Conservation (phyloP, 2,888 invertebrate species). For the Cheiracanthium punctorium region DNA sequence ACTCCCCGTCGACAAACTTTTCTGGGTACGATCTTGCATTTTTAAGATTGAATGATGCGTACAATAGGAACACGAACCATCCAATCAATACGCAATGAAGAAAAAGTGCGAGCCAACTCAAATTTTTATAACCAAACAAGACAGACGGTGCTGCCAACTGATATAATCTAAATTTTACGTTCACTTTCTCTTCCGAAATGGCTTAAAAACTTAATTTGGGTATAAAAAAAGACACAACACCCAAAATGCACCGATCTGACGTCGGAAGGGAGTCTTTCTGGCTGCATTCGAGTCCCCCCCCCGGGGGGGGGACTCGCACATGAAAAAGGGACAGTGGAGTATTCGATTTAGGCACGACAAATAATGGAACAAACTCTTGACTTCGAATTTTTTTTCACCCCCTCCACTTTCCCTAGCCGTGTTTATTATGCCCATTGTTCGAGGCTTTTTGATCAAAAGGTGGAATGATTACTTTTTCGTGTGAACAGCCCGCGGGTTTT, state of each 20-base stretch:
- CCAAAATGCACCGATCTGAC: conserved; percentile 2
- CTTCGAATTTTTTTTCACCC: conserved; percentile 12
- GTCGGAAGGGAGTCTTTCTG: neutral
- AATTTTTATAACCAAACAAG: neutral
- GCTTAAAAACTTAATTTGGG: neutral
- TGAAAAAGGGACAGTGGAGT: conserved; percentile 24
- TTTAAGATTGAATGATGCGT: no score
- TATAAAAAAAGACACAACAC: neutral
- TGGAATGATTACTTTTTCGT: conserved; percentile 37
- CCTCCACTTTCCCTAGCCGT: conserved; percentile 11
- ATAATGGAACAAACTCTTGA: conserved; percentile 32
- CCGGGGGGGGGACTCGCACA: conserved; percentile 24
- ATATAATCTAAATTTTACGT: neutral
- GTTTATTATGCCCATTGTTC: conserved; percentile 43
- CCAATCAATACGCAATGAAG: no score
- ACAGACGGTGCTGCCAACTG: neutral
- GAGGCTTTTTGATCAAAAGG: conserved; percentile 36
- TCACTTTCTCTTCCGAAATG: neutral
- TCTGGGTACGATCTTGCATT: no score
- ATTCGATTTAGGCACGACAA: conserved; percentile 49
- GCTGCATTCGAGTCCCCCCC: conserved; percentile 22
- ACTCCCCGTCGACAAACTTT: no score
- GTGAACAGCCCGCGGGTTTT: neutral
- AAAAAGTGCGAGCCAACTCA: no score
- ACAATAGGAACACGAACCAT: no score